A percentile compares a stretch with the other conserved stretches of the same genome.
phyloP scores from a whole-genome alignment of 1,140 invertebrate species.

The Meloidogyne floridensis region DNA sequence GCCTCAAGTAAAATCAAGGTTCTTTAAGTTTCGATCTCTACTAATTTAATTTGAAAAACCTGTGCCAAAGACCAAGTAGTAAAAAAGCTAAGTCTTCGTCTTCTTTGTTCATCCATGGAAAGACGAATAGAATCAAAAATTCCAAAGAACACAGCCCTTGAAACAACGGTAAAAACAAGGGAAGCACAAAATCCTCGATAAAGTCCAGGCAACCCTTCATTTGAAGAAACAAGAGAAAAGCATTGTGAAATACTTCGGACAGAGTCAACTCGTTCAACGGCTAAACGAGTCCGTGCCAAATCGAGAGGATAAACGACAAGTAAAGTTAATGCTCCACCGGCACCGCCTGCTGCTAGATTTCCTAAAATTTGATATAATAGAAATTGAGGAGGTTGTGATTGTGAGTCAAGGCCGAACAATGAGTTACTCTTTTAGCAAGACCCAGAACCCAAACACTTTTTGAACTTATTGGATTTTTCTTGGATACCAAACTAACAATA shows the following conservation, averaged over 20 bases:
- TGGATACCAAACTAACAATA: too few species aligned
- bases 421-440: too few species aligned
- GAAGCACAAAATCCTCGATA: constrained; percentile 66
- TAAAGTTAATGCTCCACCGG: constrained; percentile 62
- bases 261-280: constrained; percentile 53
- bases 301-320: constrained; percentile 65
- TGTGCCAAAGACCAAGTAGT: constrained; percentile 54
- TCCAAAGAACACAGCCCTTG: constrained; percentile 66
- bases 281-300: constrained; percentile 65
- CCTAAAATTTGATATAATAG: constrained; percentile 42
- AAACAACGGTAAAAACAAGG: constrained; percentile 65
- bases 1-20: too few species aligned
- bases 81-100: constrained; percentile 44
- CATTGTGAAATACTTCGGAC: constrained; percentile 65
- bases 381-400: too few species aligned
- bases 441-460: too few species aligned
- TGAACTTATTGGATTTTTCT: too few species aligned
- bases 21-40: too few species aligned
- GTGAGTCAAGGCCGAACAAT: too few species aligned
- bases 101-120: constrained; percentile 42
- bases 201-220: constrained; percentile 61
- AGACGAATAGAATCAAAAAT: constrained; percentile 63
- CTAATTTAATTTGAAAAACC: too few species aligned
- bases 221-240: constrained; percentile 51
- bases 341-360: constrained; percentile 62